A percentile compares a stretch with the other conserved stretches of the same genome.
Evolutionary conservation across 2,113 vertebrate species (phyloP).

Genomic region (Mus pahari): DNA sequence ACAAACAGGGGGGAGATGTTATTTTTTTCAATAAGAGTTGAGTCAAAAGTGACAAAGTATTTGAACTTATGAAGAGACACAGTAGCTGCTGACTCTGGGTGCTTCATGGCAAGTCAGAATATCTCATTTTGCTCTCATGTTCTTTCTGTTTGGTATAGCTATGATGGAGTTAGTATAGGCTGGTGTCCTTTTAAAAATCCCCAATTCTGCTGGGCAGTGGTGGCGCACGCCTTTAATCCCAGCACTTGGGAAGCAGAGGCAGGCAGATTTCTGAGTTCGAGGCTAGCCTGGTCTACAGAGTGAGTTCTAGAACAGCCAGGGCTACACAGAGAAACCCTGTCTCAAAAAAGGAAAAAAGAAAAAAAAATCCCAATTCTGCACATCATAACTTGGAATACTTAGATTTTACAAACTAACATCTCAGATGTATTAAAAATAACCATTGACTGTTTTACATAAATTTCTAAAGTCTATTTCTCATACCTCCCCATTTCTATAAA

Average conservation of each 20-base stretch:
- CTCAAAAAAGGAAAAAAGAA: too few species aligned
- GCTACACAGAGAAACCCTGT: too few species aligned
- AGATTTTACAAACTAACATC: constrained; percentile 22
- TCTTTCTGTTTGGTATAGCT: not conserved
- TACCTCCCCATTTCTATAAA: constrained; percentile 58
- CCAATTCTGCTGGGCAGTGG: not conserved
- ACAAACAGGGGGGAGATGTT: constrained; percentile 77
- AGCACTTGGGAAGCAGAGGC: too few species aligned
- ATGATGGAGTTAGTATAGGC: constrained; percentile 8
- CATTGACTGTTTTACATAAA: constrained; percentile 52
- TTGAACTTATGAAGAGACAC: constrained; percentile 78
- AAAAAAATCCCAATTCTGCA: not conserved
- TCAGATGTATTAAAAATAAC: constrained; percentile 52
- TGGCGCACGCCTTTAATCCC: too few species aligned
- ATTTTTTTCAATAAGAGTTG: constrained; percentile 79
- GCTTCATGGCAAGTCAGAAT: constrained; percentile 37
- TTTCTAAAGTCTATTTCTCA: constrained; percentile 12
- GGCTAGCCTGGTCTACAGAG: too few species aligned
- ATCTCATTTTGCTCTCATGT: constrained; percentile 56
- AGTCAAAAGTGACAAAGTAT: constrained; percentile 72
- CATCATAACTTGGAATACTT: constrained; percentile 31
- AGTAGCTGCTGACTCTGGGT: constrained; percentile 61
- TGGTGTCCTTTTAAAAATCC: not conserved
- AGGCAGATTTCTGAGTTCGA: too few species aligned
- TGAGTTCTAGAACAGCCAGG: too few species aligned